These are phyloP conservation scores for Styela plicata DNA, from an alignment of 23 tunicate species.

Conservation along the genomic window DNA sequence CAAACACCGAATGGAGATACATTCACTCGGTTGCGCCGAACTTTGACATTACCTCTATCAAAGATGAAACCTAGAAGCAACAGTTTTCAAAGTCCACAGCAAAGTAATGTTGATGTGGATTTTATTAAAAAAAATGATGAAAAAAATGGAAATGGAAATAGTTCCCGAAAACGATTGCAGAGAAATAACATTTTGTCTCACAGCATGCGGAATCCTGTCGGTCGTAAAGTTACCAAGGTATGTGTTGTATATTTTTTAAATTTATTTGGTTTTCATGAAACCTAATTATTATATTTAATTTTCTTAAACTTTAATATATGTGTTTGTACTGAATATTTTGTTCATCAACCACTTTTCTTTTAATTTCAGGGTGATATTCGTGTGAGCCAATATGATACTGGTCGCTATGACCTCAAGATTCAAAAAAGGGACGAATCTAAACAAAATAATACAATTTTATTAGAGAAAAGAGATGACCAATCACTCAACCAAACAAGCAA, in stretches of 20 bases:
- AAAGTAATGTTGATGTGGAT: background rate
- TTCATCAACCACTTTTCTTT: too few relatives aligned
- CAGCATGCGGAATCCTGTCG: background rate
- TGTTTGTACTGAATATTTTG: too few relatives aligned
- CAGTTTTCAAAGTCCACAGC: background rate
- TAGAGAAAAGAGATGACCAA: background rate
- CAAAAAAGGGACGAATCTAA: background rate
- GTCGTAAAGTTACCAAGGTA: background rate
- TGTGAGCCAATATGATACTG: background rate
- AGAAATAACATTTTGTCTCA: background rate
- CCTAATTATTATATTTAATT: too few relatives aligned
- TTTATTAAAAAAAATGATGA: background rate
- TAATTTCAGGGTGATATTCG: slow-evolving; percentile 17
- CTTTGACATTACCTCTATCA: background rate
- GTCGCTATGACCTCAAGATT: background rate
- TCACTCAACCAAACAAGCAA: background rate
- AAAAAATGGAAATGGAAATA: background rate
- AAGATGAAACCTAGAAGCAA: background rate
- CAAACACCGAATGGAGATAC: background rate
- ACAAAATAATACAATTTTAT: background rate
- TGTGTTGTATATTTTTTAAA: too few relatives aligned
- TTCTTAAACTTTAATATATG: too few relatives aligned
- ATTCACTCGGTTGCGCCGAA: background rate
- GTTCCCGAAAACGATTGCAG: background rate
- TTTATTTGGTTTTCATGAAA: too few relatives aligned